Evolutionary conservation across 2,888 invertebrate genomes (phyloP), one percentile per base, ranked within the genome.

Genomic region (Andricus curvator): DNA sequence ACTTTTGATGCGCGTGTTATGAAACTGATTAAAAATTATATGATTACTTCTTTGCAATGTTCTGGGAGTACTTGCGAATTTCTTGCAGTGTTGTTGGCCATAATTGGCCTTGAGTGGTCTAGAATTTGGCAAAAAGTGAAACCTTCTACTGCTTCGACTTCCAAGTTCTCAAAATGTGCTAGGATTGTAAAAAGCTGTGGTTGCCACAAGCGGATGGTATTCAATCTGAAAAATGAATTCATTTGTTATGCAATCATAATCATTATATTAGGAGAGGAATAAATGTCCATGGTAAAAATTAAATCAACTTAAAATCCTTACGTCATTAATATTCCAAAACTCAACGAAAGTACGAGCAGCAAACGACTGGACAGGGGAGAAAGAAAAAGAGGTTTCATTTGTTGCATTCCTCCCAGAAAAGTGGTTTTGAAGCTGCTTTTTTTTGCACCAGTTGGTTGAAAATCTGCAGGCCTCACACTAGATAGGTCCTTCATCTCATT

Each of bases 201-300:
- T 85, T 97, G 94, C 97, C 98, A 98, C 51, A 98, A 94, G 22
- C 97, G 95, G 62, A 98, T 93, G 0, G 97, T 97, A 89, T 97
- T 97, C 85, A 96, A 93, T 41, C 96, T 96, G 92, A 6, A 91
- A 86, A 77, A 56, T 66, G 78, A 68, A 70, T 84, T 86, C 4
- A 79, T 62, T 64, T 56, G 22, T 66, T 15, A 17, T 11, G 0
- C 4, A 51, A 48, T 64, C 2, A 79, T 44, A 25, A 17, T 56
- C 41, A 33, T 62, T 22, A 15, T 48, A 62, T 48, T 48, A 41
- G 2, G 20, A n/a, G 13, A 20, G 37, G 15, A 41, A 68, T 41
- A 44, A n/a, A n/a, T 41, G 41, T 2, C 48, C 4, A 4, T 48
- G 1, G 17, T 48, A 17, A 48, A 15, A 6, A 37, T n/a, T 41